Conservation (phyloP, 1,140 invertebrate species). For the Scaptomyza graminum region DNA sequence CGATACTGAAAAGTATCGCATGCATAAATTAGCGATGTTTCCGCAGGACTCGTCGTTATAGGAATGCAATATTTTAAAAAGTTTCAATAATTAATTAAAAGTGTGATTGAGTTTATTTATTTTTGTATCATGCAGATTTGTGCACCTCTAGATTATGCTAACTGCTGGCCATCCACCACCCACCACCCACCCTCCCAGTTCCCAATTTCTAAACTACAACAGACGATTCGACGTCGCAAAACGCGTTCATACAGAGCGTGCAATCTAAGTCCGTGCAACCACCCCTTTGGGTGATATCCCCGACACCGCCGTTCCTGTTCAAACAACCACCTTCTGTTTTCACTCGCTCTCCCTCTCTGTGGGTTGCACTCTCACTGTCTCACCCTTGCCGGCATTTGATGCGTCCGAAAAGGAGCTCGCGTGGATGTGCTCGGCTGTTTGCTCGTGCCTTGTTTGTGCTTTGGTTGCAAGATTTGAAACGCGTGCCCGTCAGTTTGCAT, state of each 20-base stretch:
- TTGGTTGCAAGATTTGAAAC: constrained; percentile 60
- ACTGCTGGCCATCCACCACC: constrained; percentile 22
- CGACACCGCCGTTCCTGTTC: constrained; percentile 32
- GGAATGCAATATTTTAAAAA: not conserved
- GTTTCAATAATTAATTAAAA: too few relatives aligned
- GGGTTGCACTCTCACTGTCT: not conserved
- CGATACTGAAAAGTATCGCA: not conserved
- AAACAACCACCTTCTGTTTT: constrained; percentile 57
- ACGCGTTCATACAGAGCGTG: constrained; percentile 20
- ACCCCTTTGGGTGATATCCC: constrained; percentile 38
- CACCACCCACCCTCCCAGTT: constrained; percentile 43
- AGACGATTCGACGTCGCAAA: constrained; percentile 30
- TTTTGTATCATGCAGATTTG: not conserved
- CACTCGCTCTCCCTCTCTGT: constrained; percentile 22
- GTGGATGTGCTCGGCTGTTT: constrained; percentile 49
- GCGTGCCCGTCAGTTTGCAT: constrained; percentile 68
- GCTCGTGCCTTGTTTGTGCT: constrained; percentile 68
- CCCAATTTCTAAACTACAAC: constrained; percentile 43
- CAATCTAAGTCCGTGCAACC: constrained; percentile 32
- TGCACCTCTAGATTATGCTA: constrained; percentile 31
- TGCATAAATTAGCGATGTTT: not conserved
- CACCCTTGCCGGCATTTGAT: constrained; percentile 16
- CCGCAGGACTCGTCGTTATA: not conserved
- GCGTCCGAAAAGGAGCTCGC: constrained; percentile 25
- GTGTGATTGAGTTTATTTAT: not conserved